A percentile compares a stretch with the other conserved stretches of the same genome.
phyloP scores from a whole-genome alignment of 2,113 vertebrate genomes.

The Tylochromis polylepis region DNA sequence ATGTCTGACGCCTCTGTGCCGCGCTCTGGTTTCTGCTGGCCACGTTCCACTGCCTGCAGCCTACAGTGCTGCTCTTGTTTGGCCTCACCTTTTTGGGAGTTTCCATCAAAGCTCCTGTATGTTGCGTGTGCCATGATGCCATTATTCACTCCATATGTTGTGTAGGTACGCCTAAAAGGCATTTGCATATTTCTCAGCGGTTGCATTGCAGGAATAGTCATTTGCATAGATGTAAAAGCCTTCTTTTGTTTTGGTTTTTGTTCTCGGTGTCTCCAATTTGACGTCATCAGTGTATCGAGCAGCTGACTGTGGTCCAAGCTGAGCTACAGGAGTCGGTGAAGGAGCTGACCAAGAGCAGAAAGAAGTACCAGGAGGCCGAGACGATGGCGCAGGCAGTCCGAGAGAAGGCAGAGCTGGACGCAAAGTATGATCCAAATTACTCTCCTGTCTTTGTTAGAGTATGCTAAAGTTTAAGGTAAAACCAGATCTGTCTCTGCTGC shows the following conservation, averaged over 20 bases:
- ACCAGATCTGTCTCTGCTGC: background rate
- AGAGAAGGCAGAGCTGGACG: constrained; percentile 95
- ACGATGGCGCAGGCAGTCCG: constrained; percentile 94
- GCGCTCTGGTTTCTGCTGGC: constrained; percentile 13
- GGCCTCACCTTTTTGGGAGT: background rate
- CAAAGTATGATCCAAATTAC: constrained; percentile 81
- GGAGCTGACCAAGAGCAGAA: constrained; percentile 96
- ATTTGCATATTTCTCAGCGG: background rate
- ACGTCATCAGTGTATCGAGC: constrained; percentile 83
- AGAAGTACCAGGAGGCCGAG: constrained; percentile 97
- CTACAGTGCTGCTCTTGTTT: constrained; percentile 29
- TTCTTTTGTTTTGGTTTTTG: background rate
- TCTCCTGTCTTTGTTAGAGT: background rate
- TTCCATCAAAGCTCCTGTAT: background rate
- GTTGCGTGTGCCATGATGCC: background rate
- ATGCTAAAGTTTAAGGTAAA: background rate
- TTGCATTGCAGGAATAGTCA: background rate
- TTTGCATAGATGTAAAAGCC: background rate
- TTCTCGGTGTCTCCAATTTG: background rate
- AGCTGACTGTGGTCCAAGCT: constrained; percentile 89
- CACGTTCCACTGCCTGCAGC: background rate
- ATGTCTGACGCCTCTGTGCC: background rate
- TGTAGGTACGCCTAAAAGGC: background rate
- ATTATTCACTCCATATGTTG: background rate
- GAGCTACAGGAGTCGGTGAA: constrained; percentile 97